Evolutionary conservation across 2,113 vertebrate genomes (phyloP).

Genomic region (Morone chrysops): DNA sequence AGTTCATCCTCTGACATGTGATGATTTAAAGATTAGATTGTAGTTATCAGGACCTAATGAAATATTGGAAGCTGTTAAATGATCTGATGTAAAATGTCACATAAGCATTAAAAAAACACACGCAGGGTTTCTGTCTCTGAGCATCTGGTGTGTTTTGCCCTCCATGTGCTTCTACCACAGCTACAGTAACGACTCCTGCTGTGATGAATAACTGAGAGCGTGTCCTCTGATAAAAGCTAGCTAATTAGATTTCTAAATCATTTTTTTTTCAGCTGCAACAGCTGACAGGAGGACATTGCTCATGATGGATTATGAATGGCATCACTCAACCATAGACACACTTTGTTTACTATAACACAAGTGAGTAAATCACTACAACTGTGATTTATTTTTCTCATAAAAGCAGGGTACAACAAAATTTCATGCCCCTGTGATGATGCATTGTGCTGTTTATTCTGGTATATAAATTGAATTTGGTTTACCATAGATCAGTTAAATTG

Average conservation of each 20-base stretch:
- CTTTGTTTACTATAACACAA: constrained; percentile 46
- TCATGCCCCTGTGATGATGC: constrained; percentile 26
- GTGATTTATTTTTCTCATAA: constrained; percentile 41
- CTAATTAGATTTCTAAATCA: constrained; percentile 70
- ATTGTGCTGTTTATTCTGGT: background rate
- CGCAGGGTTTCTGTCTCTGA: constrained; percentile 2
- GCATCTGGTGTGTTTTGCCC: constrained; percentile 27
- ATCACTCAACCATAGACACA: constrained; percentile 22
- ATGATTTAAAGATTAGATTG: constrained; percentile 10
- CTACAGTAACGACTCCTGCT: constrained; percentile 30
- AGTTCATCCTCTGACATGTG: constrained; percentile 2
- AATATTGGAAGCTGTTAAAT: constrained; percentile 5
- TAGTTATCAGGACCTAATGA: constrained; percentile 6
- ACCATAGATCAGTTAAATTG: background rate
- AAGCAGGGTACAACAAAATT: constrained; percentile 28
- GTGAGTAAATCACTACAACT: constrained; percentile 7
- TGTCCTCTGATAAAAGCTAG: constrained; percentile 48
- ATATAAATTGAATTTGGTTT: background rate
- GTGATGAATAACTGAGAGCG: constrained; percentile 42
- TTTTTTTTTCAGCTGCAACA: constrained; percentile 38
- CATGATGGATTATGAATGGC: constrained; percentile 47
- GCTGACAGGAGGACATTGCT: constrained; percentile 47
- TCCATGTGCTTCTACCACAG: constrained; percentile 10
- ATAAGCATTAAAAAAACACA: background rate
- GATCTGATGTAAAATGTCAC: constrained; percentile 22